phyloP scores from a whole-genome alignment of 1,140 invertebrate genomes.

The Penaeus indicus region DNA sequence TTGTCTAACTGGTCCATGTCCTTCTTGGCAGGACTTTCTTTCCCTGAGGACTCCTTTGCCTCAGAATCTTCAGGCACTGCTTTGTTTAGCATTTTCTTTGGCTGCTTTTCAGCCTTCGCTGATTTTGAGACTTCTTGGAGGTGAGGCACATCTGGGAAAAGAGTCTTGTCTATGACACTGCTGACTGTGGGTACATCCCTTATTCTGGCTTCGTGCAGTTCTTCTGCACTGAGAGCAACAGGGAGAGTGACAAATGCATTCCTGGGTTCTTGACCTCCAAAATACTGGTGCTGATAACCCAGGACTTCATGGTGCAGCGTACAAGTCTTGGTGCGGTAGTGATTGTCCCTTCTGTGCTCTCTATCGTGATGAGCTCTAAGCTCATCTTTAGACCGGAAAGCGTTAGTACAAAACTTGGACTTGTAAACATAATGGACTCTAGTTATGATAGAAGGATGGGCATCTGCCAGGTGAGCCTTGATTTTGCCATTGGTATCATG shows the following conservation, averaged over 20 bases:
- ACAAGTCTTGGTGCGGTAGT: conserved; percentile 66
- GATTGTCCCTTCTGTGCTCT: conserved; percentile 65
- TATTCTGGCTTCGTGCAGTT: conserved; percentile 53
- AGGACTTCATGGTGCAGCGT: conserved; percentile 65
- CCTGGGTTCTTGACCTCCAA: conserved; percentile 59
- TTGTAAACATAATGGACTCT: conserved; percentile 66
- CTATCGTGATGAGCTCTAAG: conserved; percentile 64
- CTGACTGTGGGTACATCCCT: conserved; percentile 65
- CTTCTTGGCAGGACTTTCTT: conserved; percentile 49
- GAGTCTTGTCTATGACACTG: conserved; percentile 63
- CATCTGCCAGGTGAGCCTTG: conserved; percentile 55
- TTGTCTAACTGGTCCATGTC: conserved; percentile 52
- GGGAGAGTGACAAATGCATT: conserved; percentile 61
- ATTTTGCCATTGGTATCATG: conserved; percentile 61
- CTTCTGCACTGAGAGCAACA: conserved; percentile 62
- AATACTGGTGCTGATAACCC: conserved; percentile 65
- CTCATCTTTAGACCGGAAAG: conserved; percentile 65
- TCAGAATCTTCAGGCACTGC: conserved; percentile 38
- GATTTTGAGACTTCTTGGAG: conserved; percentile 34
- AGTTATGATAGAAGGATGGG: conserved; percentile 61
- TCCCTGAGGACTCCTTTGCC: conserved; percentile 1
- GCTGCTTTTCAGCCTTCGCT: conserved; percentile 36
- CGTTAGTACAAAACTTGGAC: conserved; percentile 66
- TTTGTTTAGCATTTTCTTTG: conserved; percentile 20
- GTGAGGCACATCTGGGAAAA: conserved; percentile 57